Conservation (phyloP, 2,797 vertebrate species). For the Mormyrops attenuatus region DNA sequence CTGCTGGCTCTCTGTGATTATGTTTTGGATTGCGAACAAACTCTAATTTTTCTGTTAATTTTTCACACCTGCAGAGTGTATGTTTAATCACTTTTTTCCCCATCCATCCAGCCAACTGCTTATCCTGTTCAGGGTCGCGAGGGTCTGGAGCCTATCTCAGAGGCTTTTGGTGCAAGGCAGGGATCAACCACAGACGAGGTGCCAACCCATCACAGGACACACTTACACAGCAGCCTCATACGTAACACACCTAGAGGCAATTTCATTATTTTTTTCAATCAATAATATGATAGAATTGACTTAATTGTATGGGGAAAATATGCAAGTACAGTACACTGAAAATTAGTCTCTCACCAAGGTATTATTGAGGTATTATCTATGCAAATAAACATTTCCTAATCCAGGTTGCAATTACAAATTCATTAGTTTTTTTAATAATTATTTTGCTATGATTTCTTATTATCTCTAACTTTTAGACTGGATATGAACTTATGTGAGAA, state of each 20-base stretch:
- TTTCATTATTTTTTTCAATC: neutral
- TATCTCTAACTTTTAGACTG: neutral
- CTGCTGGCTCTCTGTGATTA: neutral
- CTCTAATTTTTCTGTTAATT: neutral
- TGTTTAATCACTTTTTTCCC: neutral
- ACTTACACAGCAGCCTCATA: neutral
- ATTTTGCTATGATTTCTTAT: neutral
- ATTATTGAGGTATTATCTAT: neutral
- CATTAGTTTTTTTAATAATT: neutral
- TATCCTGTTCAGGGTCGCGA: too few species aligned
- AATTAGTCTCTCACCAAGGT: neutral
- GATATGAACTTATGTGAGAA: neutral
- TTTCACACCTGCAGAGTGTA: neutral
- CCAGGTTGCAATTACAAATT: neutral
- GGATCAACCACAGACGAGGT: neutral
- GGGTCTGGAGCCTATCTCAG: neutral
- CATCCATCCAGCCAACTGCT: neutral
- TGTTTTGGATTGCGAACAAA: neutral
- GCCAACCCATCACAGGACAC: neutral
- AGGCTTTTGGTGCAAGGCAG: neutral
- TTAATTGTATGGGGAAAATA: neutral
- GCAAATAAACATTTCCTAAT: neutral
- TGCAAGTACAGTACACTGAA: neutral
- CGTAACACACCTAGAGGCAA: neutral
- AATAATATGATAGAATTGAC: neutral